A percentile compares a stretch with the other conserved stretches of the same genome.
Conservation (phyloP, 2,888 invertebrate genomes). For the Drosophila nigricruria region DNA sequence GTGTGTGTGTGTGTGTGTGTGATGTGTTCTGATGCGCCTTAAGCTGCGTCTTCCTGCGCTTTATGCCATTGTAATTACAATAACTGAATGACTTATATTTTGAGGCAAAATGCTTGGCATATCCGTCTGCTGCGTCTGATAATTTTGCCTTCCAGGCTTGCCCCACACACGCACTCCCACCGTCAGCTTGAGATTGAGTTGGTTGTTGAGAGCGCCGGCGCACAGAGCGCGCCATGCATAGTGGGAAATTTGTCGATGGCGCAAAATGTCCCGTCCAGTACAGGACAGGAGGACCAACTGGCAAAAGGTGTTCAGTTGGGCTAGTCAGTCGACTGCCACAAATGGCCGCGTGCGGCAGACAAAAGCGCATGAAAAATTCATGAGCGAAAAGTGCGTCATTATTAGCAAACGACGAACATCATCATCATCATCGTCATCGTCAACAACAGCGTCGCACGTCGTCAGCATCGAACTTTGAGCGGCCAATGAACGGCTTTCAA, state of each 20-base stretch:
- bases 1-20: background rate
- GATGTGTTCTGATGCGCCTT: constrained; percentile 37
- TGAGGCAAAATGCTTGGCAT: constrained; percentile 56
- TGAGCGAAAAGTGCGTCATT: constrained; percentile 46
- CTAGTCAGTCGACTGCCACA: constrained; percentile 80
- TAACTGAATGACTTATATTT: constrained; percentile 75
- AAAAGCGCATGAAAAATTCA: constrained; percentile 83
- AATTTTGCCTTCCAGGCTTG: constrained; percentile 48
- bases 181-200: background rate
- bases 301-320: constrained; percentile 66
- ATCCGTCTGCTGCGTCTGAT: constrained; percentile 52
- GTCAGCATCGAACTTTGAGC: constrained; percentile 55
- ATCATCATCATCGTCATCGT: constrained; percentile 10
- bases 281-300: constrained; percentile 48
- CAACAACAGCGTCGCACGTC: constrained; percentile 14
- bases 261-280: constrained; percentile 15
- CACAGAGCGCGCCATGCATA: constrained; percentile 23
- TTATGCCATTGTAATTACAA: constrained; percentile 74
- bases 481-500: constrained; percentile 56
- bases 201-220: constrained; percentile 45
- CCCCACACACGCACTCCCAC: background rate
- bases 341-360: constrained; percentile 82
- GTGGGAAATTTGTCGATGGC: constrained; percentile 34
- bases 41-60: constrained; percentile 62
- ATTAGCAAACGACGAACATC: constrained; percentile 35